Base-by-base conservation (phyloP, 2,888 invertebrate genomes). In the Micoletzkya japonica region DNA sequence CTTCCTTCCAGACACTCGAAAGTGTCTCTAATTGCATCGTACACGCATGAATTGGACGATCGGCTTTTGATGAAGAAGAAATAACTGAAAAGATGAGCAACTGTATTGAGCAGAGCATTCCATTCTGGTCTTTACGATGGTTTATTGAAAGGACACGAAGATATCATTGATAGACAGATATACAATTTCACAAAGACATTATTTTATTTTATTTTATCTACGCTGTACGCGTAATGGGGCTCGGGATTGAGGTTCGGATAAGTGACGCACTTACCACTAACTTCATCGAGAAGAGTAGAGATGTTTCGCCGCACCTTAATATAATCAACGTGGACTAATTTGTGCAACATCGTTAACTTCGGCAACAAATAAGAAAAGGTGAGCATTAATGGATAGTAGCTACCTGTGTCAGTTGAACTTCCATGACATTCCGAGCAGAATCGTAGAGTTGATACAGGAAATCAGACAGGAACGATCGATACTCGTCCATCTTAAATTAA, bases 1-100 rank as follows among this genome's bases (percentile, higher is more conserved):
- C 80, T 69, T 83, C 81, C 37, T 75, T 70, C 74, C 81, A 82
- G 39, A 77, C 79, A n/a, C 74, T 74, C 17, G 77, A 72, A 50
- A 82, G 73, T 26, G 76, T 77, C 14, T 74, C 69, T 17, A 83
- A 73, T 56, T 76, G 76, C 52, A 78, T 68, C 57, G 72, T 64
- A 64, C 80, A 80, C 7, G 73, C 76, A 10, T 75, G 71, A 39
- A 77, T 60, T 28, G 56, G 17, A 7, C 39, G 32, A 26, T 54
- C 39, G 30, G 49, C 52, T 14, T 39, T 60, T 20, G 60, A 60
- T 17, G 39, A 44, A 3, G 44, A 28, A 20, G 10, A 7, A 4
- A 28, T 26, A 28, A 60, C 60, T 60, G 44, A 3, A 60, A 26
- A 14, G 4, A 37, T n/a, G 24, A 39, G 26, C 26, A 17, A 39